Conservation (phyloP, 2,113 vertebrate genomes). For the Campylomormyrus tamandua region DNA sequence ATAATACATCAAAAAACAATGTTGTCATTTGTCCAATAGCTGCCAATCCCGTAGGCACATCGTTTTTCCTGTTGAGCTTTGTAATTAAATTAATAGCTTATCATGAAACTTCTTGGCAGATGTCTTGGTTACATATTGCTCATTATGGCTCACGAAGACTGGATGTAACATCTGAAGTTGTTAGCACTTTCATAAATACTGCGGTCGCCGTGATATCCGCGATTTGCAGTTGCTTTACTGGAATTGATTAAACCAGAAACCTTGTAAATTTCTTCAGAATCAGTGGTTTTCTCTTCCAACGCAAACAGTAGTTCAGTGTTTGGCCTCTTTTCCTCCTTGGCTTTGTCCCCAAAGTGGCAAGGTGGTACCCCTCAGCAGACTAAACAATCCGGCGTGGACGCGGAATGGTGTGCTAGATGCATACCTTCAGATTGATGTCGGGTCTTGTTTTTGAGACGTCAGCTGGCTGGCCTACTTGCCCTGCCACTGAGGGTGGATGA, state of each 20-base stretch:
- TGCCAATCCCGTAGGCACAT: background rate
- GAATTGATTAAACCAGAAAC: background rate
- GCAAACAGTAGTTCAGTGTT: background rate
- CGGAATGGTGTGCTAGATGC: background rate
- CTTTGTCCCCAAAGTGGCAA: background rate
- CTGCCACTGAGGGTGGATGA: background rate
- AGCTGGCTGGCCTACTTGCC: background rate
- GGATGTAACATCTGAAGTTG: background rate
- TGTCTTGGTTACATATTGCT: background rate
- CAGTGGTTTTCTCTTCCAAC: background rate
- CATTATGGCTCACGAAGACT: background rate
- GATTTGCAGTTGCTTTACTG: background rate
- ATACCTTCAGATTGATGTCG: background rate
- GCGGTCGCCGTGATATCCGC: background rate
- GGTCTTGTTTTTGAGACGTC: background rate
- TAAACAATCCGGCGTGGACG: background rate
- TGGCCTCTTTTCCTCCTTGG: background rate
- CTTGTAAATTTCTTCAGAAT: background rate
- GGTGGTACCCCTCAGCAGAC: background rate
- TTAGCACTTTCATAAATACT: background rate
- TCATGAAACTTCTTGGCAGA: background rate
- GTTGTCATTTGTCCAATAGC: background rate
- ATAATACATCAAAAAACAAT: background rate
- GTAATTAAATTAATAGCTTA: background rate
- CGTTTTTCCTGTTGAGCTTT: background rate